These are phyloP conservation scores for Thomomys bottae DNA, from an alignment of 2,113 vertebrate species.

Conservation along the genomic window DNA sequence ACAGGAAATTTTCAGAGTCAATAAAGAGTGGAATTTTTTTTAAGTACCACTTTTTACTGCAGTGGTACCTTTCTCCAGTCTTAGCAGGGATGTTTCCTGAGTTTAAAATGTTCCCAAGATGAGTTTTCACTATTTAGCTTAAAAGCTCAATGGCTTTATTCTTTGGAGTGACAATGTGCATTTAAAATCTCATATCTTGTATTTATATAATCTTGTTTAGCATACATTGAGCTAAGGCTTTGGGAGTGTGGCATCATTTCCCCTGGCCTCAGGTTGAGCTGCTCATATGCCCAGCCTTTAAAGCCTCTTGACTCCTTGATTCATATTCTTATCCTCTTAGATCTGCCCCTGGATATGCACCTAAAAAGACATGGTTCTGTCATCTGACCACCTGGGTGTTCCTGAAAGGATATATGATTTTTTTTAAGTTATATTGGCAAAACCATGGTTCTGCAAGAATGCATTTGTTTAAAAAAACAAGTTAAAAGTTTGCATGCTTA, in stretches of 20 bases:
- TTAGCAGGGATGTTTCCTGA: constrained; percentile 53
- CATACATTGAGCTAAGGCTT: not conserved
- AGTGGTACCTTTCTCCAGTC: not conserved
- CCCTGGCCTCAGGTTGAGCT: not conserved
- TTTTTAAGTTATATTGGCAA: not conserved
- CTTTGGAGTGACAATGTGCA: constrained; percentile 35
- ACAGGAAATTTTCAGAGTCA: not conserved
- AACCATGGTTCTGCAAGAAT: not conserved
- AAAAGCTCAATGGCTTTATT: constrained; percentile 59
- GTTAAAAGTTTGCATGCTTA: constrained; percentile 29
- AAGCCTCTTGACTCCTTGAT: not conserved
- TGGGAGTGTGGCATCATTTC: not conserved
- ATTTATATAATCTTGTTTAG: constrained; percentile 62
- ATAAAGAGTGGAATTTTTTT: not conserved
- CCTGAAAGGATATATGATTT: not conserved
- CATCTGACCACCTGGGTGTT: not conserved
- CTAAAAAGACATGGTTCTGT: constrained; percentile 8
- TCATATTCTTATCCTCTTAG: not conserved
- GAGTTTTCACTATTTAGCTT: constrained; percentile 53
- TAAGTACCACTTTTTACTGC: not conserved
- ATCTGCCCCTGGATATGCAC: not conserved
- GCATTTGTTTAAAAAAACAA: constrained; percentile 41
- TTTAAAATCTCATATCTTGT: constrained; percentile 43
- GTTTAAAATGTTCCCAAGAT: constrained; percentile 49
- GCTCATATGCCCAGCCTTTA: not conserved